Conservation (phyloP, 2,797 vertebrate species). For the Sciurus vulgaris region DNA sequence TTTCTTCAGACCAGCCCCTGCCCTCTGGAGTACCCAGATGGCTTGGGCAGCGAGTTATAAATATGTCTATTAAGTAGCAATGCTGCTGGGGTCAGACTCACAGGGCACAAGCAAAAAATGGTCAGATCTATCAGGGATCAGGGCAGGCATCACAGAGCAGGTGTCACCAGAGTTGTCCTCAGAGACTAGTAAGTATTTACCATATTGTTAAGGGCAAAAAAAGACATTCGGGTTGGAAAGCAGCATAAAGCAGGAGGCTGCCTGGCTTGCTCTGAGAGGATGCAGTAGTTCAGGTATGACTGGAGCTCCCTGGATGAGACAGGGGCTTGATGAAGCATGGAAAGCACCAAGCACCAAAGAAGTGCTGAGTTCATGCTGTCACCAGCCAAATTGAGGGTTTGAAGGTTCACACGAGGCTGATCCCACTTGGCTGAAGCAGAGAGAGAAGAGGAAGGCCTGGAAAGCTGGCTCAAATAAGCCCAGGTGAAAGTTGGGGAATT, state of each 20-base stretch:
- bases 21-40: neutral
- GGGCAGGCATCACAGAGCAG: neutral
- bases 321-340: neutral
- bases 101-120: neutral
- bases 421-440: conserved; percentile 14
- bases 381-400: conserved; percentile 5
- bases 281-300: neutral
- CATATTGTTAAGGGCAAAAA: neutral
- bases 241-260: neutral
- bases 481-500: neutral
- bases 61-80: neutral
- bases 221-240: neutral
- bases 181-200: neutral
- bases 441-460: neutral
- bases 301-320: neutral
- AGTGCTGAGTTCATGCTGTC: neutral
- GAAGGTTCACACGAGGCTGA: neutral
- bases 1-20: neutral
- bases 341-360: neutral
- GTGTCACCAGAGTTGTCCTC: neutral
- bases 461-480: neutral
- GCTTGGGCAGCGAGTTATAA: neutral
- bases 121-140: neutral
- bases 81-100: neutral
- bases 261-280: conserved; percentile 11